Conservation (phyloP, 2,113 vertebrate species). For the Saguinus midas region DNA sequence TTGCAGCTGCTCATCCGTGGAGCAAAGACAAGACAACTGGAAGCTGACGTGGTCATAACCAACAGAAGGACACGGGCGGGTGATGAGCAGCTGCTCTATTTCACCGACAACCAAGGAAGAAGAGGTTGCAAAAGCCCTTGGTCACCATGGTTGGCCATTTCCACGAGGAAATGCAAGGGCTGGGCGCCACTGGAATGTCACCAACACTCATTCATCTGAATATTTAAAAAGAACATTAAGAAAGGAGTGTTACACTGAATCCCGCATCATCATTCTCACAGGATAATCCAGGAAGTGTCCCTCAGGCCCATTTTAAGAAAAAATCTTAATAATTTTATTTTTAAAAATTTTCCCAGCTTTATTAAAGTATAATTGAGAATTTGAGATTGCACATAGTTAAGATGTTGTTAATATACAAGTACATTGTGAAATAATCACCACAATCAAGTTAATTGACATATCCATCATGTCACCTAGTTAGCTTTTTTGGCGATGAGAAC, state of each 20-base stretch:
- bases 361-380: background rate
- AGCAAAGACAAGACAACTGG: background rate
- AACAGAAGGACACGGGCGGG: background rate
- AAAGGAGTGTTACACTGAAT: too few species aligned
- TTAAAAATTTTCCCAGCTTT: background rate
- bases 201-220: background rate
- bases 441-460: background rate
- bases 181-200: background rate
- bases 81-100: slow-evolving; percentile 44
- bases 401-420: background rate
- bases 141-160: background rate
- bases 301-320: background rate
- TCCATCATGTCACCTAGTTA: background rate
- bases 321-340: background rate
- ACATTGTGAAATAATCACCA: background rate
- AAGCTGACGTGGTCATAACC: background rate
- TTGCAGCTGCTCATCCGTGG: slow-evolving; percentile 46
- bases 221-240: background rate
- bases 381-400: background rate
- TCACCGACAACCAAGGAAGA: background rate
- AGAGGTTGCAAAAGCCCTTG: background rate
- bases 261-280: background rate
- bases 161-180: background rate
- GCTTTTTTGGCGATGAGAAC: background rate
- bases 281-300: background rate